These are phyloP conservation scores for Dorcus hopei DNA, from an alignment of 2,888 invertebrate species.

Conservation along the genomic window DNA sequence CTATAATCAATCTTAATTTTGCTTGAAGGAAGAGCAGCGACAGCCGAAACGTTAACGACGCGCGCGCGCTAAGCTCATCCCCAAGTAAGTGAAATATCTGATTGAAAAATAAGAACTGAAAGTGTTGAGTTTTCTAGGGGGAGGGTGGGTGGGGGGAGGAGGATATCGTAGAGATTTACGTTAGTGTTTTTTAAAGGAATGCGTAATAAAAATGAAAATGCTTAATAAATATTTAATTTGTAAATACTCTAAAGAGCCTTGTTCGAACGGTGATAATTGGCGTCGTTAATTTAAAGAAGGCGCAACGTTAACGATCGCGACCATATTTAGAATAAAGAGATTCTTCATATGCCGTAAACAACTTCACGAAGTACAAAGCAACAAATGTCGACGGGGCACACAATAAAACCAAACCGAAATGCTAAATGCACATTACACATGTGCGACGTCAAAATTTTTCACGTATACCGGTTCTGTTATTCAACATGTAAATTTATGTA, in stretches of 20 bases:
- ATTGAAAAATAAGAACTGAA: too few species aligned
- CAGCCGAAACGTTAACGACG: too few species aligned
- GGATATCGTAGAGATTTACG: too few species aligned
- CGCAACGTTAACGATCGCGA: conserved; percentile 6
- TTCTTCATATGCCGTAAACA: conserved; percentile 7
- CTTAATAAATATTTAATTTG: conserved; percentile 1
- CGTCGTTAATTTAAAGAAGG: conserved; percentile 7
- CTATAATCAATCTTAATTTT: too few species aligned
- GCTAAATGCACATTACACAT: conserved; percentile 41
- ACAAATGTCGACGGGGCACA: conserved; percentile 30
- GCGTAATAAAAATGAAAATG: too few species aligned
- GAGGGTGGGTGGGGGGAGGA: too few species aligned
- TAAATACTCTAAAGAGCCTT: not conserved
- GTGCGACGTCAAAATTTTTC: conserved; percentile 44
- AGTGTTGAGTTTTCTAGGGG: too few species aligned
- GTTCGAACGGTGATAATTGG: conserved; percentile 2
- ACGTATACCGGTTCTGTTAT: conserved; percentile 38
- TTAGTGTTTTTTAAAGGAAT: too few species aligned
- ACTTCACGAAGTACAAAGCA: conserved; percentile 21
- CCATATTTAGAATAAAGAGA: conserved; percentile 3
- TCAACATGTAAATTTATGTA: conserved; percentile 49
- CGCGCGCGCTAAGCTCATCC: too few species aligned
- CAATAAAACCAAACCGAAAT: conserved; percentile 39
- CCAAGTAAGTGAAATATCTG: too few species aligned
- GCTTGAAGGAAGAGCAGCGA: too few species aligned